Evolutionary conservation across 2,797 vertebrate species (phyloP).

Genomic region (Epinephelus coioides): DNA sequence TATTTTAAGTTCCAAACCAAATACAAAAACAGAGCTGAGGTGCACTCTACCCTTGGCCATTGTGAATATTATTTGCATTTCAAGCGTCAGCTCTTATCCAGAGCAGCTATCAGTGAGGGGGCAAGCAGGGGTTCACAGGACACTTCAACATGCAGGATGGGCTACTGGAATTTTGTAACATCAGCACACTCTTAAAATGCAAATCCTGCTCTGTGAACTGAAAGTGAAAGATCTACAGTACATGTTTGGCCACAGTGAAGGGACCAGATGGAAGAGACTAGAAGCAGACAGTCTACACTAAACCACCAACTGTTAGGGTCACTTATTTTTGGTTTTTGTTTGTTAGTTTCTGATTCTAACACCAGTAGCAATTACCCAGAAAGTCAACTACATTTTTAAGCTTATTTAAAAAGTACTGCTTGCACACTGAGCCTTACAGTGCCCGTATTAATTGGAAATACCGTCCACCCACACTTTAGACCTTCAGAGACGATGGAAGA

Average conservation of each 20-base stretch:
- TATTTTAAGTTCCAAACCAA: slow-evolving; percentile 53
- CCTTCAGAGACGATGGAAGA: not conserved
- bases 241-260: slow-evolving; percentile 4
- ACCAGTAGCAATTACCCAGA: not conserved
- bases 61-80: slow-evolving; percentile 68
- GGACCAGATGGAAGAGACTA: not conserved
- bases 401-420: not conserved
- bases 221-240: slow-evolving; percentile 24
- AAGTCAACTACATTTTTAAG: not conserved
- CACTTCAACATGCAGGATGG: slow-evolving; percentile 18
- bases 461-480: not conserved
- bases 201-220: slow-evolving; percentile 44
- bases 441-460: not conserved
- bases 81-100: slow-evolving; percentile 58
- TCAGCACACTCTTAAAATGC: slow-evolving; percentile 51
- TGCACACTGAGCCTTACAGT: not conserved
- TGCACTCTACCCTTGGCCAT: slow-evolving; percentile 28
- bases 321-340: not conserved
- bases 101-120: slow-evolving; percentile 47
- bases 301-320: not conserved
- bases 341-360: not conserved
- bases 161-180: slow-evolving; percentile 34
- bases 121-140: slow-evolving; percentile 33
- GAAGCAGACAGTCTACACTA: not conserved
- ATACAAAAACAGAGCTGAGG: slow-evolving; percentile 43